These are phyloP conservation scores for Temnothorax nylanderi DNA, from an alignment of 1,140 invertebrate species.

Conservation along the genomic window DNA sequence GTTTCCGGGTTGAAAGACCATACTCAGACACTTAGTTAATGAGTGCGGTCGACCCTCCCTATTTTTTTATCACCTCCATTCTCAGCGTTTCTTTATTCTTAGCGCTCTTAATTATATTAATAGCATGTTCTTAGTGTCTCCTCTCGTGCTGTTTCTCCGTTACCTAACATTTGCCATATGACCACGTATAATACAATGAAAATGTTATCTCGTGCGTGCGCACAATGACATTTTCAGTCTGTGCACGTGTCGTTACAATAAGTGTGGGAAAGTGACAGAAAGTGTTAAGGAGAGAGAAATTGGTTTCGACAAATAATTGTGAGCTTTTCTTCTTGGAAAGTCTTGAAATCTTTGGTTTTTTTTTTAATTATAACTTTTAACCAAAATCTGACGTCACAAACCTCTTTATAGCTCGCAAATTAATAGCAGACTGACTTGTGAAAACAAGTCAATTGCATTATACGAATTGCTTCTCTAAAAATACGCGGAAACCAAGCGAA, in stretches of 20 bases:
- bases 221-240: not conserved
- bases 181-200: not conserved
- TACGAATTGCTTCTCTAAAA: not conserved
- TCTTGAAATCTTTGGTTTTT: not conserved
- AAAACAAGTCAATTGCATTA: not conserved
- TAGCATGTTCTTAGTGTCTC: not conserved
- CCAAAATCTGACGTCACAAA: not conserved
- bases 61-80: slow-evolving; percentile 11
- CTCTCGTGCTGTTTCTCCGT: not conserved
- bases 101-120: not conserved
- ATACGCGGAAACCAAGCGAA: not conserved
- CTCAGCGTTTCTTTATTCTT: slow-evolving; percentile 10
- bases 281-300: not conserved
- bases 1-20: slow-evolving; percentile 11
- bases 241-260: not conserved
- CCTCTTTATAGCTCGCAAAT: not conserved
- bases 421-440: not conserved
- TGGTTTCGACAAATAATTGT: not conserved
- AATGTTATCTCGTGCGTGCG: not conserved
- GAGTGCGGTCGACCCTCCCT: not conserved
- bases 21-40: slow-evolving; percentile 5
- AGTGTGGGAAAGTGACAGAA: not conserved
- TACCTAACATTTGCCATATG: not conserved
- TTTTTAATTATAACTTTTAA: not conserved
- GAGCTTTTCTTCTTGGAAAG: not conserved